Evolutionary conservation across 2,888 invertebrate species (phyloP), one percentile per base, ranked within the genome.

Genomic region (Hemicrepidius hirtus): DNA sequence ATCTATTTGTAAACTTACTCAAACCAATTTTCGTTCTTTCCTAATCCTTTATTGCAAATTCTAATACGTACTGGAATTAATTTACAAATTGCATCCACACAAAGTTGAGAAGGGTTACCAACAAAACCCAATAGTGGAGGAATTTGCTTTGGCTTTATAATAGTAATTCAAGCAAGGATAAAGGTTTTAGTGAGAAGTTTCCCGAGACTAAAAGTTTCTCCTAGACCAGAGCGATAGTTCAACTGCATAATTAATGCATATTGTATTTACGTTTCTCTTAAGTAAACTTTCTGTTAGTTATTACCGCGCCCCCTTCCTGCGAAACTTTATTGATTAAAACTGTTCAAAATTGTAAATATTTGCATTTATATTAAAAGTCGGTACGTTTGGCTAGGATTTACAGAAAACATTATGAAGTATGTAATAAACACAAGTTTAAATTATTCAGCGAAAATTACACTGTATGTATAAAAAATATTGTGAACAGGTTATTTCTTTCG

Each of bases 311-410:
- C 57, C 57, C 13, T 18, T 40, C 9, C 55, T 53, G 21, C 24
- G 40, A 32, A 55, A 67, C 24, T 32, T 57, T 57, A 67, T 67
- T 44, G 57, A 59, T 67, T 67, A 55, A 46, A 67, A 57, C 55
- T 28, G 46, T 18, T 28, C 40, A 41, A 40, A 67, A 67, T 41
- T 55, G 66, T 57, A 67, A 67, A 67, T 44, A 57, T 67, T 67
- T 67, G 66, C 66, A 67, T 67, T 44, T 67, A 67, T 67, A 67
- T 67, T 67, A 67, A 67, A 67, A 67, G 16, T 67, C 18, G 28
- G 9, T n/a, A 16, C 57, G 44, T 37, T 41, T 37, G 20, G 28
- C 24, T 57, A 9, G 12, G 9, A 18, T 16, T 6, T 21, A 13
- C 10, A 24, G 3, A 18, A 10, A n/a, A 37, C 10, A 37, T 9